Evolutionary conservation across 2,888 invertebrate genomes (phyloP).

Genomic region (Drosophila lutescens): DNA sequence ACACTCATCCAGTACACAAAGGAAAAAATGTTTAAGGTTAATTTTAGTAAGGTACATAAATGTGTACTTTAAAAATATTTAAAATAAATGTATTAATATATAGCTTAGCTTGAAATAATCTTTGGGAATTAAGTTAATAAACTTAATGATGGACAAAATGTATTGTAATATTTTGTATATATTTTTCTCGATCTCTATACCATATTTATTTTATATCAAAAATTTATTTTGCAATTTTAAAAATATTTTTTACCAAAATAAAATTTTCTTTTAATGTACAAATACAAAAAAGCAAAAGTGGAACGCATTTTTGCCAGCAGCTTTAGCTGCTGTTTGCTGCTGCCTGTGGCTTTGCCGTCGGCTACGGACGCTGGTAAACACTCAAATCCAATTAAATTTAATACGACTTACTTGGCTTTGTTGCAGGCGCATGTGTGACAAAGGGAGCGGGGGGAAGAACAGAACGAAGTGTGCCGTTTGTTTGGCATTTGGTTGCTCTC

Average conservation of each 20-base stretch:
- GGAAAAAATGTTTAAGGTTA: not conserved
- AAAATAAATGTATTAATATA: not conserved
- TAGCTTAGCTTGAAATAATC: too few relatives aligned
- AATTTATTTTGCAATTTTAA: too few relatives aligned
- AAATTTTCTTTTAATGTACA: not conserved
- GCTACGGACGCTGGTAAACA: conserved; percentile 77
- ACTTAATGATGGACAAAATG: too few relatives aligned
- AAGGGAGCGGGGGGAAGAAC: conserved; percentile 2
- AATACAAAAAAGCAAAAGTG: conserved; percentile 42
- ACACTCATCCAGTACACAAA: conserved; percentile 18
- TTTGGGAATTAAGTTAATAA: too few relatives aligned
- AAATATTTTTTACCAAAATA: not conserved
- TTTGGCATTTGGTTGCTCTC: conserved; percentile 67
- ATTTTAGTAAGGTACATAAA: too few relatives aligned
- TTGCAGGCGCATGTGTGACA: conserved; percentile 35
- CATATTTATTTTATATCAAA: too few relatives aligned
- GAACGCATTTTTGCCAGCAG: conserved; percentile 61
- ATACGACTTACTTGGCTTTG: conserved; percentile 77
- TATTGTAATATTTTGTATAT: too few relatives aligned
- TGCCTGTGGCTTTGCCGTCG: conserved; percentile 73
- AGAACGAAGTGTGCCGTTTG: conserved; percentile 49
- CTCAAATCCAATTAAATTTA: conserved; percentile 80
- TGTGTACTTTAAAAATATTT: too few relatives aligned
- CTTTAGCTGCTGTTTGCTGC: conserved; percentile 55
- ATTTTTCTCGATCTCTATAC: too few relatives aligned